These are phyloP conservation scores for Hyla sarda DNA, from an alignment of 2,113 vertebrate genomes.

Conservation along the genomic window DNA sequence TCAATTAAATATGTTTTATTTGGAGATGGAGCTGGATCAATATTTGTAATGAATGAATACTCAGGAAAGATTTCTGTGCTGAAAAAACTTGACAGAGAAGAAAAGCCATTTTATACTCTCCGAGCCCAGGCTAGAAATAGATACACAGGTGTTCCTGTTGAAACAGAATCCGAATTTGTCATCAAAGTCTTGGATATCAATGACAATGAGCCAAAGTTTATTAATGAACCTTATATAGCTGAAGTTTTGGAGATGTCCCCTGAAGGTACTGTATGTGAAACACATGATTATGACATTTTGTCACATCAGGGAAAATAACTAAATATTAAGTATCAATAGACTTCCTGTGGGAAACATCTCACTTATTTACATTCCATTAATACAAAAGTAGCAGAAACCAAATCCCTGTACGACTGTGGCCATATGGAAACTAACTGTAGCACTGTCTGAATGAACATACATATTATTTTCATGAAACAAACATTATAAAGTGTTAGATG, in stretches of 20 bases:
- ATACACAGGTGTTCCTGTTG: slow-evolving; percentile 76
- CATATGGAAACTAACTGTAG: too few relatives aligned
- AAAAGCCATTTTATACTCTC: slow-evolving; percentile 83
- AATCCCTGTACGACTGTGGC: too few relatives aligned
- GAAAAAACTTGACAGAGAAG: slow-evolving; percentile 85
- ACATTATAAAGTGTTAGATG: too few relatives aligned
- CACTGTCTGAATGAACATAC: too few relatives aligned
- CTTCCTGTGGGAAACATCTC: neutral
- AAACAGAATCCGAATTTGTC: slow-evolving; percentile 89
- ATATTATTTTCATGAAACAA: too few relatives aligned
- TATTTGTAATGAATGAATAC: slow-evolving; percentile 80
- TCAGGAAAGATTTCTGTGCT: slow-evolving; percentile 78
- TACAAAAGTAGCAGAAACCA: too few relatives aligned
- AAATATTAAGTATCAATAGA: neutral
- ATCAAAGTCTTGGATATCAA: slow-evolving; percentile 92
- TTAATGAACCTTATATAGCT: slow-evolving; percentile 86
- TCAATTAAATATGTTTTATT: slow-evolving; percentile 80
- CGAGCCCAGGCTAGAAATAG: slow-evolving; percentile 82
- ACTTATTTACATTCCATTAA: too few relatives aligned
- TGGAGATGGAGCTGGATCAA: slow-evolving; percentile 82
- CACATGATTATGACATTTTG: neutral
- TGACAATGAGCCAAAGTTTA: slow-evolving; percentile 88
- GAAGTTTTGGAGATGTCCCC: slow-evolving; percentile 92
- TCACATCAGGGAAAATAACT: neutral
- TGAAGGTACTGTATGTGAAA: slow-evolving; percentile 74